Conservation (phyloP, 2,888 invertebrate genomes). For the Amaurobius ferox region DNA sequence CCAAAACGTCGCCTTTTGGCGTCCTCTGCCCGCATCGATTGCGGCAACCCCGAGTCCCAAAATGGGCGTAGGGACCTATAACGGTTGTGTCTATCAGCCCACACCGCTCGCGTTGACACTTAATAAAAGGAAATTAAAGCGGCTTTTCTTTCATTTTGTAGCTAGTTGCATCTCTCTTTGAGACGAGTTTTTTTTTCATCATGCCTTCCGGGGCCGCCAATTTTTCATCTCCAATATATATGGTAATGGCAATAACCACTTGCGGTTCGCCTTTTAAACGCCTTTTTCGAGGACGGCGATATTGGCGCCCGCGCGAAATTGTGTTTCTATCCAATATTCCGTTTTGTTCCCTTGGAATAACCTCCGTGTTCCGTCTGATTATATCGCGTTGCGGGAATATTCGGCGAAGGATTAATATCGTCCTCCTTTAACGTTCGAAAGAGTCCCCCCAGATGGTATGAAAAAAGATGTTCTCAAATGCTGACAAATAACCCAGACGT, state of each 20-base stretch:
- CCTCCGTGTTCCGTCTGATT: not conserved
- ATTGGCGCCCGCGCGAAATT: not conserved
- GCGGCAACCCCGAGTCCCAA: not conserved
- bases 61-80: slow-evolving; percentile 52
- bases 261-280: slow-evolving; percentile 2
- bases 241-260: slow-evolving; percentile 44
- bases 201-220: slow-evolving; percentile 34
- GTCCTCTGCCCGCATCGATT: not conserved
- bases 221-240: slow-evolving; percentile 66
- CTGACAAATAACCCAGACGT: too few relatives aligned
- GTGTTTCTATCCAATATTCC: not conserved
- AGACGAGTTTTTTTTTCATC: slow-evolving; percentile 22
- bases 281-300: not conserved
- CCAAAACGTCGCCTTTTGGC: not conserved
- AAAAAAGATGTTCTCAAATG: too few relatives aligned
- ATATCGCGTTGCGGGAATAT: not conserved
- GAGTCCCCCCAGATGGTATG: too few relatives aligned
- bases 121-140: slow-evolving; percentile 72
- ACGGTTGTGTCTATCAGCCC: slow-evolving; percentile 61
- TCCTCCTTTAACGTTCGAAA: too few relatives aligned
- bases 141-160: slow-evolving; percentile 55
- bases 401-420: not conserved
- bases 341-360: slow-evolving; percentile 11
- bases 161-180: slow-evolving; percentile 34
- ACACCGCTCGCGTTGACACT: slow-evolving; percentile 62